Evolutionary conservation across 2,113 vertebrate species (phyloP), one percentile per base, ranked within the genome.

Genomic region (Gymnogyps californianus): DNA sequence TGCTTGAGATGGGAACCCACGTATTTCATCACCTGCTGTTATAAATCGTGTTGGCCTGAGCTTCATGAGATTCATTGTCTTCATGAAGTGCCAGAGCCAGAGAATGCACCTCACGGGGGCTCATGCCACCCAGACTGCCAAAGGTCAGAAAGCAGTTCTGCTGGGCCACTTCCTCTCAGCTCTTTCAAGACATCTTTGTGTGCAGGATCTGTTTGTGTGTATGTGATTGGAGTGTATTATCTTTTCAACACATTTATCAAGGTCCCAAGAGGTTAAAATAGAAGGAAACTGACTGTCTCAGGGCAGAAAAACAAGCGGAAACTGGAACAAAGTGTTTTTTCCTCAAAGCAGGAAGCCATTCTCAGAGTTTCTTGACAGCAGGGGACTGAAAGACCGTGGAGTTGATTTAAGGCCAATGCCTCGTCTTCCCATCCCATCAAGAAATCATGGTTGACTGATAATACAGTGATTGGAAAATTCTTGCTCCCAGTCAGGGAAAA

Each of bases 281-380:
- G 97, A 98, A 98, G 98, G 97, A 98, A 93, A 92, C 86, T 6
- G 28, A 95, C 71, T 93, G 97, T 90, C 78, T 97, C 93, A 94
- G 93, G 89, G 85, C 94, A 93, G 96, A 92, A 98, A 98, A 98
- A 98, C 98, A 98, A 98, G 80, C 96, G 98, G 98, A 98, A 98
- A 96, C 80, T 40, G 78, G 93, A 81, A 97, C 95, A 96, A 97
- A 87, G 94, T 97, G 97, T 98, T 98, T 97, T 98, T 98, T 97
- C 97, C 97, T 97, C 59, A 96, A 97, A 98, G 97, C 98, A 97
- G 98, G 98, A 98, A 97, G 89, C 91, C 42, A 94, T 89, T 59
- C 79, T 93, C 92, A 3, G 91, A 74, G 90, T 98, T 98, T 98
- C 97, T 98, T 98, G 93, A 97, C 92, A 96, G 83, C 86, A 96